Evolutionary conservation across 2,113 vertebrate genomes (phyloP).

Genomic region (Mirounga angustirostris): DNA sequence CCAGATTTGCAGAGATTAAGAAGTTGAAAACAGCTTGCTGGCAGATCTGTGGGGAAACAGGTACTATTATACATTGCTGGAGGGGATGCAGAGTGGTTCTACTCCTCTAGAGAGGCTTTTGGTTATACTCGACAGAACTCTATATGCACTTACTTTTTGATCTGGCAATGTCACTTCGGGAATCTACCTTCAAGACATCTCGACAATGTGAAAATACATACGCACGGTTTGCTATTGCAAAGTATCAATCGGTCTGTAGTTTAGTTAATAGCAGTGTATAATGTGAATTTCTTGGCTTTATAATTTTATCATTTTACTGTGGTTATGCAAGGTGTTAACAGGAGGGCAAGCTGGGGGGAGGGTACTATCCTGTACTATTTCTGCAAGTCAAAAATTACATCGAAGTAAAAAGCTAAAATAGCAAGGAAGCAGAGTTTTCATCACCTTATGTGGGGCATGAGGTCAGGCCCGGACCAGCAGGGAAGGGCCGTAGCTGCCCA

Average conservation of each 20-base stretch:
- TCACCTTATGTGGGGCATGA: background rate
- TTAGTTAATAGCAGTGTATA: background rate
- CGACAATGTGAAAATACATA: background rate
- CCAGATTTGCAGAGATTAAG: background rate
- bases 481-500: background rate
- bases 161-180: background rate
- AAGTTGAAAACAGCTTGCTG: background rate
- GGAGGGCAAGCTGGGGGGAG: background rate
- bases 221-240: background rate
- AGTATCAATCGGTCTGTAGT: background rate
- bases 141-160: background rate
- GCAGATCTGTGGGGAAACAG: background rate
- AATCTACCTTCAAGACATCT: background rate
- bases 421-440: background rate
- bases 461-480: background rate
- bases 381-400: background rate
- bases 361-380: background rate
- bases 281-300: background rate
- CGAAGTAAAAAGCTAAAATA: background rate
- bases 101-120: background rate
- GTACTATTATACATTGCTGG: background rate
- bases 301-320: background rate
- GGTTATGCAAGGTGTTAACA: background rate
- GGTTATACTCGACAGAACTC: rapidly evolving
- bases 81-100: background rate